Evolutionary conservation across 1,140 invertebrate species (phyloP), one percentile per base, ranked within the genome.

Genomic region (Rhynchophorus ferrugineus): DNA sequence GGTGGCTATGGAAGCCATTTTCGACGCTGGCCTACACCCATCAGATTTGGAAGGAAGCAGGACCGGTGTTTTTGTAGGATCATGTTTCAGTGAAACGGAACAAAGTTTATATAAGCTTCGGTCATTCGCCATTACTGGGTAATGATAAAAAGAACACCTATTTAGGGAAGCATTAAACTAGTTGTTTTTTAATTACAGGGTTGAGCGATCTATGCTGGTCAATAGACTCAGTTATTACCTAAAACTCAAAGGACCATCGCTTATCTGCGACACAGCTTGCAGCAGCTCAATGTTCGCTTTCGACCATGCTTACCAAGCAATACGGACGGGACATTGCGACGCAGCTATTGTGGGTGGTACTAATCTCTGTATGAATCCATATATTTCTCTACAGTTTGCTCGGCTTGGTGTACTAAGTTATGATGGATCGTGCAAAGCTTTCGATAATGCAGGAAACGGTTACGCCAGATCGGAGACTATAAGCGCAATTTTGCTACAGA

Each of bases 401-500:
- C n/a, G n/a, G n/a, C n/a, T n/a, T n/a, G 90, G 90, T 37, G 92
- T 97, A 61, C 69, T 97, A 7, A 87, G 89, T 0, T 63, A 73
- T 1, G 88, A 95, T 54, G 94, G 95, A 3, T 78, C 73, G 37
- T 96, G 91, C 69, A 91, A 92, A 66, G 83, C 84, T 22, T 97
- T 98, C 66, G 94, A 98, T 70, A 81, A 83, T 44, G 78, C 79
- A 53, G 85, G 83, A 0, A 80, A 83, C 55, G 87, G 87, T 0
- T 89, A 89, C 61, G 80, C 77, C 0, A 74, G 86, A 11, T 81
- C 83, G 3, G 85, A 89, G 72, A 82, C 89, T 0, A 76, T 95
- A 11, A 78, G 77, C 11, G 82, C 83, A 0, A 69, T 92, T 33
- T 84, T 87, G 56, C 65, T 98, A 5, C 93, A 96, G 69, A 89